Base-by-base conservation (phyloP, 2,797 vertebrate genomes). In the Adelosebastes latens region DNA sequence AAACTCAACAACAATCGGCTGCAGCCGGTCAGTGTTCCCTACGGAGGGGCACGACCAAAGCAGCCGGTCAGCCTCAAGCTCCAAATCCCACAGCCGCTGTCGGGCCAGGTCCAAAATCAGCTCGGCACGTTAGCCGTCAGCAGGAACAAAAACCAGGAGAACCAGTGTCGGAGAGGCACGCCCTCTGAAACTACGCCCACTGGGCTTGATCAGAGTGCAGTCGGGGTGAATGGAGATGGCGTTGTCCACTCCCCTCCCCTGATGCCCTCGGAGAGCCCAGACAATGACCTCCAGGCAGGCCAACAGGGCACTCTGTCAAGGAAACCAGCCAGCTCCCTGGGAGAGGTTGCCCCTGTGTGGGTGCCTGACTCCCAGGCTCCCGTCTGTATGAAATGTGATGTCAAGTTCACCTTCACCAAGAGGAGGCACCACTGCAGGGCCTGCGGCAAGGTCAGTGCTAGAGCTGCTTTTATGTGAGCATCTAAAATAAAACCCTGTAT, bases 401-500 rank as follows among this genome's bases (percentile, higher is more conserved):
- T 96, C 89, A 98, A 97, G 94, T 99, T 99, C 95, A 99, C 99
- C 76, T 99, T 99, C 93, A 99, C 98, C 90, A 99, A 98, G 95
- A 96, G 99, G 92, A 97, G 99, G 82, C 99, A 99, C 92, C 99
- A 99, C 93, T 99, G 99, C 96, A 97, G 99, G 95, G 99, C 98
- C 77, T 99, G 99, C 77, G 99, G 99, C 81, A 99, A 99, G 97
- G 98, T 99, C 94, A 95, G 97, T 4, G 2, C 34, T 36, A 2
- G 9, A 69, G 39, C 58, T 25, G 70, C 59, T 36, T 39, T 80
- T 73, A 63, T 52, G 3, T 36, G 9, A 60, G 27, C 59, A 55
- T 34, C 14, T 39, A 5, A 27, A 25, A 10, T 39, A 68, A 36
- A 29, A 59, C 14, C 42, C 3, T 5, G 14, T 20, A 14, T 22